Base-by-base conservation (phyloP, 2,888 invertebrate species). In the Tenthredo mesomela region DNA sequence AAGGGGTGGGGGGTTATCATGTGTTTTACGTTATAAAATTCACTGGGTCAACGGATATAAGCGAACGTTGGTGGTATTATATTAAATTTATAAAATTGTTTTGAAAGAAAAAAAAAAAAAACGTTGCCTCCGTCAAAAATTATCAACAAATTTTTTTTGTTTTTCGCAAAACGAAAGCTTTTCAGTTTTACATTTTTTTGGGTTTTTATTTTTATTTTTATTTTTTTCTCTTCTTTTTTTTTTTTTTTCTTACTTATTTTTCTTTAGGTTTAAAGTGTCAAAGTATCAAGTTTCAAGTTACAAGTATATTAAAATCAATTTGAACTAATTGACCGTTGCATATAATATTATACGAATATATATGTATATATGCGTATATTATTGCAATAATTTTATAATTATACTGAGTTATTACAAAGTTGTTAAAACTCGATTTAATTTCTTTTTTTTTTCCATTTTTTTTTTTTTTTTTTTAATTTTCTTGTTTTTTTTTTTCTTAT, bases 21-120 rank as follows among this genome's bases (percentile, higher is more conserved):
- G 54, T 29, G 12, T 71, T 91, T 92, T 90, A 91, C 92, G 92
- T 92, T 91, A 92, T 91, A 92, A 92, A 92, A 92, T 92, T 92
- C 91, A 92, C 90, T 90, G 90, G 90, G 88, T 89, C 88, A 80
- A 61, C 12, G 29, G 50, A 75, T 86, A 86, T 80, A 85, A 73
- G 73, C 73, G 21, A 73, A 40, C 73, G 40, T 73, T 73, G 54
- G 10, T 70, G 7, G 37, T 37, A 37, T 37, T 37, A 61, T 86
- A 40, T 73, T 43, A 25, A 73, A 73, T 73, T 25, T 47, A 73
- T 73, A 10, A 75, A 67, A 75, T 47, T 75, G 33, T 80, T 83
- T 50, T 37, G 37, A 37, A 37, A 6, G 37, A 37, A 37, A 37
- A 70, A 78, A 21, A 43, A 78, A 25, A 75, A 47, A 43, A 25